Conservation (phyloP, 1,140 invertebrate species). For the Piezodorus guildinii region DNA sequence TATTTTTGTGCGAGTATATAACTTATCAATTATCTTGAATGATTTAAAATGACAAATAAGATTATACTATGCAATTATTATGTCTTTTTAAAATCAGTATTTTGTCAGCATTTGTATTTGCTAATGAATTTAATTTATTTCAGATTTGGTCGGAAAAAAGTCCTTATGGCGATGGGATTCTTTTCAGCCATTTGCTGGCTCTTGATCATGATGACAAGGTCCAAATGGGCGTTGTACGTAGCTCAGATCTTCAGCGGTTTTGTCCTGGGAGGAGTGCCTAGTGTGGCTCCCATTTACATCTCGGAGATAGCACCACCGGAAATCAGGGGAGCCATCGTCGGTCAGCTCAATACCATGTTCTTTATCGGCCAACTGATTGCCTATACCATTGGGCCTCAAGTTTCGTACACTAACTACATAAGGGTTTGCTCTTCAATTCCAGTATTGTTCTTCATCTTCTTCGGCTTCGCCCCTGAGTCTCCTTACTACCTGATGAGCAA, state of each 20-base stretch:
- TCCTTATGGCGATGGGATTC: no score
- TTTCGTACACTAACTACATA: not conserved
- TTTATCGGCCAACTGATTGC: not conserved
- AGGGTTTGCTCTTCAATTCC: not conserved
- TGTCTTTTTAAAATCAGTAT: no score
- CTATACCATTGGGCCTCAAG: not conserved
- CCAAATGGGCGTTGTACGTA: not conserved
- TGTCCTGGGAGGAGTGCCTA: not conserved
- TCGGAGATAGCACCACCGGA: not conserved
- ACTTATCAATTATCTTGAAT: no score
- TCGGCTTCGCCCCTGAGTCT: not conserved
- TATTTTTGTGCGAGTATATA: no score
- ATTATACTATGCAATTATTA: no score
- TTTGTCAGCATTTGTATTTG: no score
- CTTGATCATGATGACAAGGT: not conserved
- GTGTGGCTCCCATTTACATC: not conserved
- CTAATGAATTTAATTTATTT: no score
- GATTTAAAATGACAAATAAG: no score
- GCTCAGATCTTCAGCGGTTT: not conserved
- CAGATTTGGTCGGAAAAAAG: no score
- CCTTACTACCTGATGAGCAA: not conserved
- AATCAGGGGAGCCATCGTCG: not conserved
- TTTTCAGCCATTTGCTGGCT: no score
- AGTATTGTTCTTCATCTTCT: not conserved
- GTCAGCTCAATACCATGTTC: not conserved